Percentiles rank a stretch among this genome's conserved stretches.
phyloP scores from a whole-genome alignment of 2,888 invertebrate species.

The Eristalis tenax region DNA sequence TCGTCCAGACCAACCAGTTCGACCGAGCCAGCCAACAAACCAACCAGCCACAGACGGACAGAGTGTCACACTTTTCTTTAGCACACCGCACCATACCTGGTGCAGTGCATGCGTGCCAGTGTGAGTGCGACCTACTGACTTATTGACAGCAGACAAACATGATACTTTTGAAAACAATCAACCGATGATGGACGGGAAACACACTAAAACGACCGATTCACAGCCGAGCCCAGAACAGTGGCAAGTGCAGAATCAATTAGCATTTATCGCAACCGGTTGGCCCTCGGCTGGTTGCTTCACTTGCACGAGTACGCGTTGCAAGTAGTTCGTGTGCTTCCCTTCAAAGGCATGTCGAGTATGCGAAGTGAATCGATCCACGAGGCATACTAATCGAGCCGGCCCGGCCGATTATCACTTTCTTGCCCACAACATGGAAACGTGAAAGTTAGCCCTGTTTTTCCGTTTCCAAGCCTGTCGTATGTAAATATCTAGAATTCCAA shows the following conservation, averaged over 20 bases:
- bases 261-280: constrained; percentile 15
- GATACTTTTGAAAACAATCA: constrained; percentile 32
- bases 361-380: neutral
- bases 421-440: constrained; percentile 42
- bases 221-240: constrained; percentile 16
- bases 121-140: constrained; percentile 66
- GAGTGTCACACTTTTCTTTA: constrained; percentile 66
- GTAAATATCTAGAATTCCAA: constrained; percentile 56
- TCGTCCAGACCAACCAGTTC: constrained; percentile 19
- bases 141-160: constrained; percentile 58
- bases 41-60: constrained; percentile 22
- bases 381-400: constrained; percentile 39
- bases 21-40: neutral
- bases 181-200: constrained; percentile 10
- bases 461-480: constrained; percentile 23
- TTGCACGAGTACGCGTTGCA: neutral
- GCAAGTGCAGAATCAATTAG: constrained; percentile 61
- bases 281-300: neutral
- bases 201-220: constrained; percentile 5
- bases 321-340: neutral
- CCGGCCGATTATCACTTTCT: constrained; percentile 63
- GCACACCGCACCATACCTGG: constrained; percentile 48
- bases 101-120: constrained; percentile 21
- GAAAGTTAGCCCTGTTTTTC: constrained; percentile 65
- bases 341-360: neutral